A percentile compares a stretch with the other conserved stretches of the same genome.
Evolutionary conservation across 1,140 invertebrate species (phyloP).

Genomic region (Araneus ventricosus): DNA sequence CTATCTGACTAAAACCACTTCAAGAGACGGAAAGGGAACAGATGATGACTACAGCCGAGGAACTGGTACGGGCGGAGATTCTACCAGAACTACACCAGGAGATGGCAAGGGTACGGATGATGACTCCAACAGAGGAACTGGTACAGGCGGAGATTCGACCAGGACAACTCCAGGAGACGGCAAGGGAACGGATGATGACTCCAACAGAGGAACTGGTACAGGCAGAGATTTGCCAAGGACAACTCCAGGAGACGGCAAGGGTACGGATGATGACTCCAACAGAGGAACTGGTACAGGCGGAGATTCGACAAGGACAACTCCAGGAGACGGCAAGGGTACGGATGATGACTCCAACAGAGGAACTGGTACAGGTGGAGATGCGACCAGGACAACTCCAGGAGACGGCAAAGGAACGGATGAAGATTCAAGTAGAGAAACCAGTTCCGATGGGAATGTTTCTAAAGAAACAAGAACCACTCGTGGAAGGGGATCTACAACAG

Average conservation of each 20-base stretch:
- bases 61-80: background rate
- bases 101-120: background rate
- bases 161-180: background rate
- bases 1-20: background rate
- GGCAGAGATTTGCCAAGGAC: background rate
- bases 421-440: background rate
- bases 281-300: background rate
- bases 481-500: background rate
- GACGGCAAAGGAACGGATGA: background rate
- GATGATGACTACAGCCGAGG: background rate
- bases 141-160: background rate
- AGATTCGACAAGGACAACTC: background rate
- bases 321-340: background rate
- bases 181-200: background rate
- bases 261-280: background rate
- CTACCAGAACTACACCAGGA: no score
- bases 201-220: conserved; percentile 3
- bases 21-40: background rate
- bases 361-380: background rate
- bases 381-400: background rate
- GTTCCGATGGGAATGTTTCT: background rate
- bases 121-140: background rate
- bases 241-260: background rate
- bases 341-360: background rate
- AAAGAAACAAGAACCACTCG: background rate